These are phyloP conservation scores for Nemapogon koenigi DNA, from an alignment of 2,888 invertebrate genomes.

Conservation along the genomic window DNA sequence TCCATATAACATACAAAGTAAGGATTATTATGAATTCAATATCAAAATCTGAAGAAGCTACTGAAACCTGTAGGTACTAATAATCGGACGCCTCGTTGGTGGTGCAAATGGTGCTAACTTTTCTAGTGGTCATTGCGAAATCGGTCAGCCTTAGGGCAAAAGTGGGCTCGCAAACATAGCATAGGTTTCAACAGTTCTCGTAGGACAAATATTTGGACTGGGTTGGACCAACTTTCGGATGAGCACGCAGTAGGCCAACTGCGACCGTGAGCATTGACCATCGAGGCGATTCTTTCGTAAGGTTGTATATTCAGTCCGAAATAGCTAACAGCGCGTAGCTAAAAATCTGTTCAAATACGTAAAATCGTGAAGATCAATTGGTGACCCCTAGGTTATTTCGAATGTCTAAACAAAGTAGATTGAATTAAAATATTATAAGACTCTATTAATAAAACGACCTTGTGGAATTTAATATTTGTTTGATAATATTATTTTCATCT, in stretches of 20 bases:
- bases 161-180: slow-evolving; percentile 23
- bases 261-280: slow-evolving; percentile 6
- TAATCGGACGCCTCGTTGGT: no score
- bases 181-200: slow-evolving; percentile 1
- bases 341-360: background rate
- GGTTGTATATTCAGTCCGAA: slow-evolving; percentile 2
- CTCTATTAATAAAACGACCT: no score
- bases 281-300: background rate
- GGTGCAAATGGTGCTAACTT: slow-evolving; percentile 5
- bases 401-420: no score
- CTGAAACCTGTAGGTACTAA: no score
- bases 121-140: slow-evolving; percentile 21
- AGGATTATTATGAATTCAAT: no score
- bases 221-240: background rate
- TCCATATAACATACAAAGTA: no score
- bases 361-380: no score
- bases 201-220: slow-evolving; percentile 2
- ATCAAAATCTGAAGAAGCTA: no score
- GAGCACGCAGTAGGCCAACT: background rate
- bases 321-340: background rate
- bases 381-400: no score
- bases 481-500: no score
- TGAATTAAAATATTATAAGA: no score
- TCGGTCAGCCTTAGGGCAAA: slow-evolving; percentile 25
- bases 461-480: no score